Evolutionary conservation across 1,140 invertebrate genomes (phyloP).

Genomic region (Wiebesia pumilae): DNA sequence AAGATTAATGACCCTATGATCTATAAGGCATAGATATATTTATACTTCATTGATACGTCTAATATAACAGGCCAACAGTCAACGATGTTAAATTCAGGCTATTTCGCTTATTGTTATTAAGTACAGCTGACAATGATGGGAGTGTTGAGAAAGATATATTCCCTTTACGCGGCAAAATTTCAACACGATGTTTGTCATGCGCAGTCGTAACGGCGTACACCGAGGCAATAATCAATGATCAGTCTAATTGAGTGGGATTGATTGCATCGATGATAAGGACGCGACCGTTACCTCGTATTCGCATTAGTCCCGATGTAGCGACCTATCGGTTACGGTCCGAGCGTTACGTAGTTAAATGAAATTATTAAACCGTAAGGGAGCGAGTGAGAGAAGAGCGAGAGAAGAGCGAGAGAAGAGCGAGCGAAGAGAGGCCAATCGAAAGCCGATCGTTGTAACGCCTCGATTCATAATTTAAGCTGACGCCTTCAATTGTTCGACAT

Average conservation of each 20-base stretch:
- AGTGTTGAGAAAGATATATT: not conserved
- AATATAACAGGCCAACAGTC: not conserved
- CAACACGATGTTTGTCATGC: slow-evolving; percentile 32
- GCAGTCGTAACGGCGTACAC: not conserved
- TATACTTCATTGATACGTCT: not conserved
- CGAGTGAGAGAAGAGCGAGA: not conserved
- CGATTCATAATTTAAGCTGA: slow-evolving; percentile 31
- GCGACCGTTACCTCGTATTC: slow-evolving; percentile 56
- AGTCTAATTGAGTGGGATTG: slow-evolving; percentile 75
- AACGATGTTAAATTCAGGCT: not conserved
- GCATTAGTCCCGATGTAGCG: slow-evolving; percentile 66
- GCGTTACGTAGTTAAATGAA: slow-evolving; percentile 60
- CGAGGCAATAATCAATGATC: slow-evolving; percentile 74
- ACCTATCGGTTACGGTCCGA: slow-evolving; percentile 63
- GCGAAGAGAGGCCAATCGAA: slow-evolving; percentile 54
- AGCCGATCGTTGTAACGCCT: slow-evolving; percentile 52
- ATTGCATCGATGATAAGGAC: slow-evolving; percentile 73
- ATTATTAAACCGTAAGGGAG: slow-evolving; percentile 59
- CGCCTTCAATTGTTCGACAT: slow-evolving; percentile 29
- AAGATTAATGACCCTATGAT: not conserved
- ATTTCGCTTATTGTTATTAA: slow-evolving; percentile 24
- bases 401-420: not conserved
- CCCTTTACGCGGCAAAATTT: slow-evolving; percentile 45
- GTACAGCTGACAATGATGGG: not conserved
- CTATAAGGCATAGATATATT: not conserved